Percentiles rank a stretch among this genome's conserved stretches.
Evolutionary conservation across 2,113 vertebrate genomes (phyloP).

Genomic region (Sinocyclocheilus maitianheensis): DNA sequence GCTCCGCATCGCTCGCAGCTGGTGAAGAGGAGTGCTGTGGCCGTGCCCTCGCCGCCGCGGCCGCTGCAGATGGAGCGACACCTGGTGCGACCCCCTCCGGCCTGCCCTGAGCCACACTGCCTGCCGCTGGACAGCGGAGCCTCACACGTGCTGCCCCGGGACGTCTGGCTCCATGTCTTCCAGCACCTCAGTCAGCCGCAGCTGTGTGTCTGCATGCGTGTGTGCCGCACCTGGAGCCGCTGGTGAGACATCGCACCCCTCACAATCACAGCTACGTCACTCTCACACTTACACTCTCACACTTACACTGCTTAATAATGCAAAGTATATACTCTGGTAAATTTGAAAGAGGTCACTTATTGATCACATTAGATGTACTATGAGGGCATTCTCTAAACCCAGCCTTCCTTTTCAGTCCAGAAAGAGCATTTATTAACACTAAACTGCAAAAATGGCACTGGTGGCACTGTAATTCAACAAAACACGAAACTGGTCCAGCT

Average conservation of each 20-base stretch:
- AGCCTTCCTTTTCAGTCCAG: no score
- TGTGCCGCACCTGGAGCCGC: conserved; percentile 91
- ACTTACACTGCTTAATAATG: background rate
- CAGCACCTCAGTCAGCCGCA: conserved; percentile 84
- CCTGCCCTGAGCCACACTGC: conserved; percentile 88
- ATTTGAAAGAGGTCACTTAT: no score
- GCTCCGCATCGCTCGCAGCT: conserved; percentile 73
- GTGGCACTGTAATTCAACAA: no score
- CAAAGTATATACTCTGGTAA: no score
- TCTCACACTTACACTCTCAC: background rate
- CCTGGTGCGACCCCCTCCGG: conserved; percentile 84
- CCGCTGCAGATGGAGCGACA: conserved; percentile 88
- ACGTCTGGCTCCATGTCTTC: conserved; percentile 87
- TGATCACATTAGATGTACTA: no score
- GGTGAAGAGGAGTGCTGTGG: conserved; percentile 80
- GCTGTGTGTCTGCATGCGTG: conserved; percentile 90
- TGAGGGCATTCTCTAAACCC: no score
- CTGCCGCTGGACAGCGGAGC: conserved; percentile 85
- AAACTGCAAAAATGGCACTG: no score
- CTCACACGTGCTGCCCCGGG: conserved; percentile 84
- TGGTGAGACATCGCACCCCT: conserved; percentile 75
- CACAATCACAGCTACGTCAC: background rate
- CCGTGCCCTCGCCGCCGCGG: conserved; percentile 82
- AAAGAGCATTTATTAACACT: no score
- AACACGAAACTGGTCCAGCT: no score